Evolutionary conservation across 2,888 invertebrate species (phyloP).

Genomic region (Stenoptilia bipunctidactyla): DNA sequence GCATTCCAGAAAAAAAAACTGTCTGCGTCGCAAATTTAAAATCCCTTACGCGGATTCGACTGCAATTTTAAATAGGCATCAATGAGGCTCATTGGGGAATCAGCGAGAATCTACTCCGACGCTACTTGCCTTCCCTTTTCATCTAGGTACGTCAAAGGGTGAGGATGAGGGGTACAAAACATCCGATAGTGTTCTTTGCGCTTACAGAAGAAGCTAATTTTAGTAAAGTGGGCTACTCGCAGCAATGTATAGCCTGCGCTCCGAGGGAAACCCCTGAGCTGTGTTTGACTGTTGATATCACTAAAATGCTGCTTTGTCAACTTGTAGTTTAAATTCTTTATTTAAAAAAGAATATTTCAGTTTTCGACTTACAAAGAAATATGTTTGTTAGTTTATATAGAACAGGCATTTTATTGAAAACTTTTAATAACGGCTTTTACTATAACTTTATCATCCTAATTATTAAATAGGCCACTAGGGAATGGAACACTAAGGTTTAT

Average conservation of each 20-base stretch:
- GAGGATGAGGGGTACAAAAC: conserved; percentile 47
- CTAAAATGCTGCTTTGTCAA: conserved; percentile 44
- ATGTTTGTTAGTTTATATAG: no score
- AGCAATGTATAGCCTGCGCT: conserved; percentile 27
- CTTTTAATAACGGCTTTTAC: no score
- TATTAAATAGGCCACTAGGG: no score
- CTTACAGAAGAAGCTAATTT: conserved; percentile 67
- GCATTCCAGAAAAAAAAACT: neutral
- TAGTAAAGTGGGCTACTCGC: conserved; percentile 67
- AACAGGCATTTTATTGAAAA: no score
- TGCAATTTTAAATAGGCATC: conserved; percentile 1
- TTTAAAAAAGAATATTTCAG: no score
- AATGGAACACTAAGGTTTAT: no score
- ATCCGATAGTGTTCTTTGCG: conserved; percentile 66
- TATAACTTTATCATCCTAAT: no score
- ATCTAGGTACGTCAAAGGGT: conserved; percentile 48
- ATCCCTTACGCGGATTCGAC: neutral
- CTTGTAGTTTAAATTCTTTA: no score
- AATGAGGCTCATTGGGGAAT: conserved; percentile 27
- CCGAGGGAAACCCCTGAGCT: conserved; percentile 35
- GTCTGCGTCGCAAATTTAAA: no score
- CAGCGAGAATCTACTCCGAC: conserved; percentile 23
- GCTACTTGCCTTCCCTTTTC: conserved; percentile 39
- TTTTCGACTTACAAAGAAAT: no score
- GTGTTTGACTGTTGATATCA: conserved; percentile 35